phyloP scores from a whole-genome alignment of 1,140 invertebrate genomes.

The Trachymyrmex cornetzi region DNA sequence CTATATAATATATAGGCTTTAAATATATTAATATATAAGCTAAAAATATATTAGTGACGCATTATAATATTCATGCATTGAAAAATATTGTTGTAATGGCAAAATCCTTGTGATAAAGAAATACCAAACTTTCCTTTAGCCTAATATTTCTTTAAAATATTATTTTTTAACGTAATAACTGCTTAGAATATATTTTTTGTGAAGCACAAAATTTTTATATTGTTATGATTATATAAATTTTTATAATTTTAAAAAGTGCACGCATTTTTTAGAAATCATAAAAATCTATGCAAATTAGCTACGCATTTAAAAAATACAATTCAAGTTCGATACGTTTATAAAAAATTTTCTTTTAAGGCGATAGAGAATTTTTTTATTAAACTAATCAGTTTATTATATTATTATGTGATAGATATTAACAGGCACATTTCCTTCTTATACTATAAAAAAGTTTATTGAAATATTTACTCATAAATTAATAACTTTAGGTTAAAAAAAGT shows the following conservation, averaged over 20 bases:
- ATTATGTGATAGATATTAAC: background rate
- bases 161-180: background rate
- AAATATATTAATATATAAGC: no score
- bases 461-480: background rate
- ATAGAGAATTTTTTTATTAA: background rate
- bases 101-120: background rate
- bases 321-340: background rate
- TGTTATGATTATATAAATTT: background rate
- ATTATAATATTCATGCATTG: background rate
- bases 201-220: background rate
- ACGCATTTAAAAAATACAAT: background rate
- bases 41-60: background rate
- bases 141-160: background rate
- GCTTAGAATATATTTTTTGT: background rate
- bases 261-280: background rate
- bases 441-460: background rate
- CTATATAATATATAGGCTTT: no score
- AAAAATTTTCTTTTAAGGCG: background rate
- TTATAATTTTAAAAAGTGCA: background rate
- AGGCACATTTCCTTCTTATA: background rate
- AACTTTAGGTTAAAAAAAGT: background rate
- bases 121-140: background rate
- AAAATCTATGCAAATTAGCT: background rate
- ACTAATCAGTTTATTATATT: background rate
- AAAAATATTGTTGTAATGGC: constrained; percentile 6